Evolutionary conservation across 2,888 invertebrate genomes (phyloP).

Genomic region (Trichopoda pennipes): DNA sequence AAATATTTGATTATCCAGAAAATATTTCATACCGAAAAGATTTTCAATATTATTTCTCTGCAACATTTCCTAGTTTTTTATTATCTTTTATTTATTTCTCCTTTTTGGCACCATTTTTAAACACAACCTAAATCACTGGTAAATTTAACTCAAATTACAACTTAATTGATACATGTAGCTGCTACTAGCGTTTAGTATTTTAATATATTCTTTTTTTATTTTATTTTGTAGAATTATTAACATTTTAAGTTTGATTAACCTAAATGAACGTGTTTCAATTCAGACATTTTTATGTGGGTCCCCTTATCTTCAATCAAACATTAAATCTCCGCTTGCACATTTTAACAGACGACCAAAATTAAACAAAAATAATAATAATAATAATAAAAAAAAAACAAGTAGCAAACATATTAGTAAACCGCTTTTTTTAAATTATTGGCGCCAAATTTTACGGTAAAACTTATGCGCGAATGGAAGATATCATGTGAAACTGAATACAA

Average conservation of each 20-base stretch:
- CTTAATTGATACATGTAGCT: conserved; percentile 14
- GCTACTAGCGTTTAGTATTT: conserved; percentile 14
- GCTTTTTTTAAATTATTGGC: conserved; percentile 52
- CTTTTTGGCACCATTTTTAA: too few species aligned
- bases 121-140: neutral
- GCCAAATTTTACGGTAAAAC: conserved; percentile 39
- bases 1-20: too few species aligned
- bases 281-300: conserved; percentile 52
- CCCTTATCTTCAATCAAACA: conserved; percentile 60
- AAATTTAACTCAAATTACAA: conserved; percentile 5
- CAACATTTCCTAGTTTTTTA: too few species aligned
- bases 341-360: conserved; percentile 15
- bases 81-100: too few species aligned
- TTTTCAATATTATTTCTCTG: too few species aligned
- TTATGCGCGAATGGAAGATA: conserved; percentile 32
- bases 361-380: conserved; percentile 13
- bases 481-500: conserved; percentile 28
- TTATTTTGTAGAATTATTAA: conserved; percentile 3
- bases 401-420: conserved; percentile 48
- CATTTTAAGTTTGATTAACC: conserved; percentile 6
- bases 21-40: too few species aligned
- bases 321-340: conserved; percentile 50
- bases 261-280: conserved; percentile 55
- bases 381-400: conserved; percentile 48
- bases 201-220: neutral